phyloP scores from a whole-genome alignment of 2,113 vertebrate genomes.

The Dissostichus mawsoni region DNA sequence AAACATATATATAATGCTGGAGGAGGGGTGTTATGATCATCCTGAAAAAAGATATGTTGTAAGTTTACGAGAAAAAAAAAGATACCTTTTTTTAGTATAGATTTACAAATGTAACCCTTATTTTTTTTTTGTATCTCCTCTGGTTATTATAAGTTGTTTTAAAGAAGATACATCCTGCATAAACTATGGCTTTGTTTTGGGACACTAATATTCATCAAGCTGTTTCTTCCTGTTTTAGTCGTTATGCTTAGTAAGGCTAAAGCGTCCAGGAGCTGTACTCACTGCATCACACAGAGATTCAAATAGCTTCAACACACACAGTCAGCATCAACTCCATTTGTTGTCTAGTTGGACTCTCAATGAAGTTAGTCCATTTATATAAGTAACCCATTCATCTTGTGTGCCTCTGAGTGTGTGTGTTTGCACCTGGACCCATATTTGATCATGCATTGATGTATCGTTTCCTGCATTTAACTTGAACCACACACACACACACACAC shows the following conservation, averaged over 20 bases:
- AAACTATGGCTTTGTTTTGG: too few species aligned
- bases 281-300: not conserved
- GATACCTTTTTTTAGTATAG: too few species aligned
- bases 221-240: not conserved
- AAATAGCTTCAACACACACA: constrained; percentile 7
- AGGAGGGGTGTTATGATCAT: too few species aligned
- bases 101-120: too few species aligned
- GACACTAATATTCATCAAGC: too few species aligned
- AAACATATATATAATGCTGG: too few species aligned
- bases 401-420: not conserved
- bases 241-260: not conserved
- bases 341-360: constrained; percentile 25
- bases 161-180: not conserved
- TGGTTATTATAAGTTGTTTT: not conserved
- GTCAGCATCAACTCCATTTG: constrained; percentile 36
- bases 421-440: constrained; percentile 3
- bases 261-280: not conserved
- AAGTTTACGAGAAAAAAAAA: too few species aligned
- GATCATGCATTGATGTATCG: not conserved
- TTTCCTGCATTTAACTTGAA: constrained; percentile 4
- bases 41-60: too few species aligned
- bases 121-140: too few species aligned
- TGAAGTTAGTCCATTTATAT: constrained; percentile 27
- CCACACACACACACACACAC: not conserved
- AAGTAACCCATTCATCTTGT: constrained; percentile 41